Percentiles rank a stretch among this genome's conserved stretches.
Evolutionary conservation across 2,113 vertebrate genomes (phyloP).

Genomic region (Chaetorhynchus papuensis): DNA sequence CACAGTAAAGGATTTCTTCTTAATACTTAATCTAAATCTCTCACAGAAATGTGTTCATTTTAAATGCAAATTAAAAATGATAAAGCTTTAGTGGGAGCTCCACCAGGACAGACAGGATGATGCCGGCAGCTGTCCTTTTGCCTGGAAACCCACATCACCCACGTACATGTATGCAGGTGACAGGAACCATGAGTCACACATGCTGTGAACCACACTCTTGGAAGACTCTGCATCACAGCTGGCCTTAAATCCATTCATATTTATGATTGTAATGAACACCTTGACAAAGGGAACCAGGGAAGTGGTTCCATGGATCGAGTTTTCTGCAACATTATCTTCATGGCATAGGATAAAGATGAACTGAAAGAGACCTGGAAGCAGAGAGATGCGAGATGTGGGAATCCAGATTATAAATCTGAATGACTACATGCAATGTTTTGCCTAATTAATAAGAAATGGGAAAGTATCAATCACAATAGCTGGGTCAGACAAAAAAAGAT

Average conservation of each 20-base stretch:
- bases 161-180: background rate
- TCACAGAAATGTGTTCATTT: background rate
- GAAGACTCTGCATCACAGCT: background rate
- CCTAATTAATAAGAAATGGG: background rate
- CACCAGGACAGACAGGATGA: background rate
- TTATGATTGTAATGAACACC: conserved; percentile 1
- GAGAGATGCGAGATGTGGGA: background rate
- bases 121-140: background rate
- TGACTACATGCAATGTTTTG: background rate
- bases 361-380: background rate
- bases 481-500: background rate
- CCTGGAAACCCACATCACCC: background rate
- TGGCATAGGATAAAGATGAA: background rate
- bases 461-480: background rate
- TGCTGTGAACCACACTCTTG: background rate
- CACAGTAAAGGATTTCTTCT: background rate
- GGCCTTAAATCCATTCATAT: background rate
- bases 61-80: background rate
- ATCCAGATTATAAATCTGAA: background rate
- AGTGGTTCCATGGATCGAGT: background rate
- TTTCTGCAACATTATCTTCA: background rate
- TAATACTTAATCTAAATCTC: background rate
- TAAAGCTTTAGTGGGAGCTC: background rate
- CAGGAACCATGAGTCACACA: background rate
- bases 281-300: background rate